A percentile compares a stretch with the other conserved stretches of the same genome.
Evolutionary conservation across 2,888 invertebrate genomes (phyloP).

Genomic region (Diabrotica balteata): DNA sequence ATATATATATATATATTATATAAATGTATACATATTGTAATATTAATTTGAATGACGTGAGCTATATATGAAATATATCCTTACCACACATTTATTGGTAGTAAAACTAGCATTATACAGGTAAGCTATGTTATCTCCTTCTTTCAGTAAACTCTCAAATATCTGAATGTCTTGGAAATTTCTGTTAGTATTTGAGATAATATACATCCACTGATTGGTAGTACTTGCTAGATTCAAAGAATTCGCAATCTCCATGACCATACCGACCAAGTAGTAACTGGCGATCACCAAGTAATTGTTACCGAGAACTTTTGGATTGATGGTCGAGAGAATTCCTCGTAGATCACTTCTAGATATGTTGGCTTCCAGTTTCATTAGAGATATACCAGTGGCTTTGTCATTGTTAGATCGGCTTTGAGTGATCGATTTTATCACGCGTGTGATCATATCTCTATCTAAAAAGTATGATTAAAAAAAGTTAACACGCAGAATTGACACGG

Average conservation of each 20-base stretch:
- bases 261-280: slow-evolving; percentile 63
- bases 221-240: slow-evolving; percentile 72
- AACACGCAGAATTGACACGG: no score
- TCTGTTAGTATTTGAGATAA: slow-evolving; percentile 69
- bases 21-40: no score
- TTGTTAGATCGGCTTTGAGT: slow-evolving; percentile 54
- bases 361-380: slow-evolving; percentile 51
- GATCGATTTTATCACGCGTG: slow-evolving; percentile 68
- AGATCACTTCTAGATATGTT: slow-evolving; percentile 32
- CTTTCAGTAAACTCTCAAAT: slow-evolving; percentile 68
- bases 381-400: slow-evolving; percentile 49
- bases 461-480: slow-evolving; percentile 20
- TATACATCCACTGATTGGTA: slow-evolving; percentile 82
- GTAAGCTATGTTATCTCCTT: slow-evolving; percentile 84
- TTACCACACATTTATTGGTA: slow-evolving; percentile 66
- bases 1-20: no score
- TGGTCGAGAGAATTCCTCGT: slow-evolving; percentile 46
- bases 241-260: slow-evolving; percentile 74
- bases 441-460: slow-evolving; percentile 70
- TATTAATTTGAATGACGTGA: no score
- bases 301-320: slow-evolving; percentile 53
- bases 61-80: slow-evolving; percentile 16
- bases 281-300: slow-evolving; percentile 69
- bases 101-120: slow-evolving; percentile 71
- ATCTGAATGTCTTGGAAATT: slow-evolving; percentile 64